Base-by-base conservation (phyloP, 1,140 invertebrate genomes). In the Saxidomus purpurata region DNA sequence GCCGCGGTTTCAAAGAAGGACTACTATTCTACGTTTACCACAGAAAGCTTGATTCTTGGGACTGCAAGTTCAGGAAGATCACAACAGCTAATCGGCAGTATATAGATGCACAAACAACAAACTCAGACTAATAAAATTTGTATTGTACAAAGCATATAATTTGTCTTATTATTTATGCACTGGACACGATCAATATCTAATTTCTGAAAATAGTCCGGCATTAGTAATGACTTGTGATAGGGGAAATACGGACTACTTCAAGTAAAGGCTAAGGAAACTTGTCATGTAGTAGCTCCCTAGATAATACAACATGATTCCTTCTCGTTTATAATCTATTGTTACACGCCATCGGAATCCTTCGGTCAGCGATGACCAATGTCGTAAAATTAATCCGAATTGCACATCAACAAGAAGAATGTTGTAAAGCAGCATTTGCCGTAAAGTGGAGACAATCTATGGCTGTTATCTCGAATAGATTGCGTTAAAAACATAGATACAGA, bases 211-310 rank as follows among this genome's bases (percentile, higher is more conserved):
- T 28, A 28, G 22, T 28, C 59, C 25, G 28, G 15, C 4, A 43
- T 43, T 43, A 43, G 22, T 28, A 63, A 28, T n/a, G 6, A 59
- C 25, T 8, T 28, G 28, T n/a, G 25, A 63, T n/a, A 19, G 61
- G 34, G 38, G 36, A 38, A 71, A 71, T 71, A 71, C 67, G 67
- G 67, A 22, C 34, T 71, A 9, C 67, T 36, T 71, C 34, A 40
- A 36, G 34, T 17, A 36, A 36, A 28, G 17, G 67, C 19, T 36
- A 38, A 36, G 34, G 34, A 17, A 71, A 40, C 4, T 71, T 71
- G 67, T 71, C 67, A 71, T 36, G 3, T 71, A 38, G 67, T 40
- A 4, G 22, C 6, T 71, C 67, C 67, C 67, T 19, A 22, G 67
- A 71, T 28, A 71, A 71, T 38, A 1, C 11, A 6, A 38, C 2